phyloP scores from a whole-genome alignment of 2,113 vertebrate genomes.

The Motacilla tschutschensis region DNA sequence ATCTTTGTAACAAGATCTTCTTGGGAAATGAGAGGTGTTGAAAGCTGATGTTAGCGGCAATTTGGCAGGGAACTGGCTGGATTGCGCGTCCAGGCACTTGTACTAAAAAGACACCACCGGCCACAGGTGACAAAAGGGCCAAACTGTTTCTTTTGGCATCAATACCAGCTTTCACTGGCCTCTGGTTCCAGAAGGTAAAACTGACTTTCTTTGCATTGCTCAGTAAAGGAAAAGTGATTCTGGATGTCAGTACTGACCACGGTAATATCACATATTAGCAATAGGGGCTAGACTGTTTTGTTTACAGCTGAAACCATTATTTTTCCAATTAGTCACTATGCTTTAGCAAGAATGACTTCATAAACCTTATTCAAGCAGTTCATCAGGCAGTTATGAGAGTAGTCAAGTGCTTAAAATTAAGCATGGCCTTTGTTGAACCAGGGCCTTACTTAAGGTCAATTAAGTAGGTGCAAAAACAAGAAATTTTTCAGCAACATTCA shows the following conservation, averaged over 20 bases:
- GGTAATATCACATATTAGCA: fast-evolving
- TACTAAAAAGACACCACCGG: not conserved
- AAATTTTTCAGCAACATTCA: not conserved
- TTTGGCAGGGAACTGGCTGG: not conserved
- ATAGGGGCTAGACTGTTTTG: not conserved
- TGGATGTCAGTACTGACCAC: not conserved
- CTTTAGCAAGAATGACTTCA: not conserved
- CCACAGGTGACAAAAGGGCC: not conserved
- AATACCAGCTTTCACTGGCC: not conserved
- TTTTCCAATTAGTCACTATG: not conserved
- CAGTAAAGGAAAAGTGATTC: not conserved
- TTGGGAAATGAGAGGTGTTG: not conserved
- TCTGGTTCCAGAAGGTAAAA: not conserved
- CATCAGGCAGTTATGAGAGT: not conserved
- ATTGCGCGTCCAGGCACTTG: not conserved
- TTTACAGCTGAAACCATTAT: not conserved
- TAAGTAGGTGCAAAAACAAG: not conserved
- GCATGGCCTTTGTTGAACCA: not conserved
- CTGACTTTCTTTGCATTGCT: not conserved
- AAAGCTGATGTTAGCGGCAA: not conserved
- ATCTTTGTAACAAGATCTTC: not conserved
- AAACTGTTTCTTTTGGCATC: not conserved
- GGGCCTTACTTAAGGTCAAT: fast-evolving
- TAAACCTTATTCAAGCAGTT: not conserved
- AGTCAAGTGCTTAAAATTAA: not conserved